Evolutionary conservation across 2,113 vertebrate genomes (phyloP).

Genomic region (Martes martes): DNA sequence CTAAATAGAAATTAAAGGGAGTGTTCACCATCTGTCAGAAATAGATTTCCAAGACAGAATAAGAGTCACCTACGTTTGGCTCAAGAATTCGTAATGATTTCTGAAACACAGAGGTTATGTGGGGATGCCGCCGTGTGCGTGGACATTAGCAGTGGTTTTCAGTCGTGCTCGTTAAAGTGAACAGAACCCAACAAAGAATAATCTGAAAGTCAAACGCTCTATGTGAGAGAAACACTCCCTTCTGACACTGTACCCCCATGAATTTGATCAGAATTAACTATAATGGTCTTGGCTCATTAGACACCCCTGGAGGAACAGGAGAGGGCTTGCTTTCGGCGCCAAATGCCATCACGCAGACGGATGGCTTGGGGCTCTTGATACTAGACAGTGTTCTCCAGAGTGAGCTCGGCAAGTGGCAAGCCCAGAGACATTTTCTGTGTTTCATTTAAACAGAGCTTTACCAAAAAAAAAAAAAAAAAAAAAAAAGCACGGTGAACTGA

Average conservation of each 20-base stretch:
- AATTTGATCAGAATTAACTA: neutral
- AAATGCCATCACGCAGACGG: neutral
- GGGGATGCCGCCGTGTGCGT: too few species aligned
- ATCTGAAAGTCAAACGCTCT: neutral
- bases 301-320: neutral
- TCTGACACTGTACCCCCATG: neutral
- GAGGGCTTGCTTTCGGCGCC: neutral
- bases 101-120: neutral
- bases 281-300: neutral
- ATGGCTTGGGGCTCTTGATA: neutral
- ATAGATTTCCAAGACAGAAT: neutral
- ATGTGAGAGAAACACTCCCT: neutral
- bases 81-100: neutral
- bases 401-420: neutral
- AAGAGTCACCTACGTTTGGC: neutral
- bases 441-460: neutral
- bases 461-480: too few species aligned
- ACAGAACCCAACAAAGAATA: neutral
- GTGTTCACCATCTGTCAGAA: neutral
- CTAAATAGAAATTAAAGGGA: neutral
- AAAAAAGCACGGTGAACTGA: accelerated
- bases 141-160: neutral
- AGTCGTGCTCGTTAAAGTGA: neutral
- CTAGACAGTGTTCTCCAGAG: neutral
- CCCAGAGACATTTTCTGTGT: neutral